A percentile compares a stretch with the other conserved stretches of the same genome.
These are phyloP conservation scores for Poecilobothrus nobilitatus DNA, from an alignment of 2,888 invertebrate species.

Conservation along the genomic window DNA sequence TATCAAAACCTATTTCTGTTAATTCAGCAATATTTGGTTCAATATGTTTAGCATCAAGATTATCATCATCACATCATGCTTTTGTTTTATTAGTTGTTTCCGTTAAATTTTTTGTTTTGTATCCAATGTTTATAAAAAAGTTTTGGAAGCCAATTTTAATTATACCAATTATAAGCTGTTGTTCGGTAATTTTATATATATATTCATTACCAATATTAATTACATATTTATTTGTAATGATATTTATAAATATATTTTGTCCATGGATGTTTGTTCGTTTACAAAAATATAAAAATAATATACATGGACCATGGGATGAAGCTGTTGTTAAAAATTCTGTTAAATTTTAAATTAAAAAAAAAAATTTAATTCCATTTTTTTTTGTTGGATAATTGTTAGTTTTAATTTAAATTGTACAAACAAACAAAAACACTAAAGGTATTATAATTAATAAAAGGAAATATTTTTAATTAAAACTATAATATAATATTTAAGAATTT, in stretches of 20 bases:
- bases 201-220: conserved; percentile 52
- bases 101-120: conserved; percentile 79
- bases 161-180: conserved; percentile 46
- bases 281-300: conserved; percentile 79
- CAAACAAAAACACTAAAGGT: too few relatives aligned
- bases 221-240: conserved; percentile 52
- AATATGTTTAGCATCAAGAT: conserved; percentile 85
- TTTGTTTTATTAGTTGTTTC: conserved; percentile 85
- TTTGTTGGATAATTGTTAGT: too few relatives aligned
- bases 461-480: too few relatives aligned
- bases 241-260: conserved; percentile 62
- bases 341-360: conserved; percentile 29
- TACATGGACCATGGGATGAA: conserved; percentile 97
- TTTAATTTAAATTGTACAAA: too few relatives aligned
- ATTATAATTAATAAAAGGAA: too few relatives aligned
- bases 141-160: conserved; percentile 52
- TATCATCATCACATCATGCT: conserved; percentile 77
- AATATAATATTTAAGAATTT: too few relatives aligned
- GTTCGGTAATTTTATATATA: conserved; percentile 49
- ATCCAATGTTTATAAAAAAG: conserved; percentile 67
- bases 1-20: conserved; percentile 83
- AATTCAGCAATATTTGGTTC: conserved; percentile 94
- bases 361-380: too few relatives aligned
- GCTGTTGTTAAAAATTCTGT: conserved; percentile 61
- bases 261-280: conserved; percentile 67